These are phyloP conservation scores for Limosa lapponica DNA, from an alignment of 2,797 vertebrate species.

Conservation along the genomic window DNA sequence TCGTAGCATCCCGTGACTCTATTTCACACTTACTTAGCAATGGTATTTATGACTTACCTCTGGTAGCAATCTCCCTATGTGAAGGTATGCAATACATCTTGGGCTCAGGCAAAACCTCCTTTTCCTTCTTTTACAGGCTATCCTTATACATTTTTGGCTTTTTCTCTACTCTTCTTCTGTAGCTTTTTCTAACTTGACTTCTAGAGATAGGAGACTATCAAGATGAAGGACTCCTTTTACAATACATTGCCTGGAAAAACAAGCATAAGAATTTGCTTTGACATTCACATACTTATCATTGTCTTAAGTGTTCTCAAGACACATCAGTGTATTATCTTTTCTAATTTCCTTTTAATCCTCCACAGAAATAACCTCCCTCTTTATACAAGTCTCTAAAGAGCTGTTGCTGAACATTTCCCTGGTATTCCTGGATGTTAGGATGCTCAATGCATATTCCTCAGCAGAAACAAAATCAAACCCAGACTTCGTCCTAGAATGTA, in stretches of 20 bases:
- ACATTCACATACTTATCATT: background rate
- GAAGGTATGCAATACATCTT: background rate
- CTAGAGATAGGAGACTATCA: background rate
- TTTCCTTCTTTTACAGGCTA: background rate
- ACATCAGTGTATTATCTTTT: background rate
- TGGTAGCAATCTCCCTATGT: background rate
- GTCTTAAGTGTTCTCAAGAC: background rate
- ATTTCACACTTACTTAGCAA: slow-evolving; percentile 47
- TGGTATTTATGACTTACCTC: slow-evolving; percentile 21
- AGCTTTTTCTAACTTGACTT: background rate
- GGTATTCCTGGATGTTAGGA: background rate
- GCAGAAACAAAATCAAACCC: background rate
- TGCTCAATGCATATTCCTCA: background rate
- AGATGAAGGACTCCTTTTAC: background rate
- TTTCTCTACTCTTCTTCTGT: background rate
- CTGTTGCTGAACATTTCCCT: background rate
- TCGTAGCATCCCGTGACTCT: slow-evolving; percentile 1
- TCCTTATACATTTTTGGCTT: background rate
- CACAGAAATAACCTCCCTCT: background rate
- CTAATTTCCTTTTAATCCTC: background rate
- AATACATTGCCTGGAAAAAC: background rate
- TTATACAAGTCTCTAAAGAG: background rate
- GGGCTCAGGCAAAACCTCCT: background rate
- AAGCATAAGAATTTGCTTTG: background rate
- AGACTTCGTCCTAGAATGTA: background rate